Percentiles rank a stretch among this genome's conserved stretches.
Evolutionary conservation across 1,140 invertebrate species (phyloP).

Genomic region (Aphidius gifuensis): DNA sequence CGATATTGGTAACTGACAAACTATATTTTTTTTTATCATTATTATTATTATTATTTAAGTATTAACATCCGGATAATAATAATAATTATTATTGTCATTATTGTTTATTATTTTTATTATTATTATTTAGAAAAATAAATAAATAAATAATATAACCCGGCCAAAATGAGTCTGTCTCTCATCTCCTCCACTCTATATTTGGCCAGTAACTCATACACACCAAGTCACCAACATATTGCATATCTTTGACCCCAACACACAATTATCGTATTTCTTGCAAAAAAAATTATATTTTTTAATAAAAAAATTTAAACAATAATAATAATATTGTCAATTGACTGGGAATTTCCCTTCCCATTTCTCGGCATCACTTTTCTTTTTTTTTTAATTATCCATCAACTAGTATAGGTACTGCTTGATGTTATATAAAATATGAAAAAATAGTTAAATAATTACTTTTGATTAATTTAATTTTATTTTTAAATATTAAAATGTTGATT

Average conservation of each 20-base stretch:
- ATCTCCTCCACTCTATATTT: slow-evolving; percentile 49
- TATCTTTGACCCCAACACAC: slow-evolving; percentile 35
- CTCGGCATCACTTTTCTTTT: too few relatives aligned
- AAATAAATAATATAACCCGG: slow-evolving; percentile 26
- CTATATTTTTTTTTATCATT: slow-evolving; percentile 30
- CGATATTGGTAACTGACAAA: slow-evolving; percentile 41
- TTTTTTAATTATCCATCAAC: too few relatives aligned
- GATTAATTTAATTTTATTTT: too few relatives aligned
- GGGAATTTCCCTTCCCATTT: too few relatives aligned
- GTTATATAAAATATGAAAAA: too few relatives aligned
- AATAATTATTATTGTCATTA: slow-evolving; percentile 8
- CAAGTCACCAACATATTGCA: slow-evolving; percentile 56
- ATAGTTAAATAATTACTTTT: too few relatives aligned
- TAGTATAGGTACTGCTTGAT: too few relatives aligned
- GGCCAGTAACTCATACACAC: slow-evolving; percentile 40
- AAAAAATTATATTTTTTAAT: too few relatives aligned
- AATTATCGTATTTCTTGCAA: slow-evolving; percentile 32
- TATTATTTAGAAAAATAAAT: too few relatives aligned
- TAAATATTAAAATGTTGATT: slow-evolving; percentile 22
- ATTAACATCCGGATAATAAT: slow-evolving; percentile 26
- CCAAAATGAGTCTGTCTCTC: slow-evolving; percentile 29
- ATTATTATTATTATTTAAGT: background rate
- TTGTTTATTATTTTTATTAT: background rate
- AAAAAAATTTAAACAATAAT: too few relatives aligned
- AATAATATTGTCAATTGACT: too few relatives aligned